Evolutionary conservation across 2,888 invertebrate genomes (phyloP).

Genomic region (Cataglyphis livida): DNA sequence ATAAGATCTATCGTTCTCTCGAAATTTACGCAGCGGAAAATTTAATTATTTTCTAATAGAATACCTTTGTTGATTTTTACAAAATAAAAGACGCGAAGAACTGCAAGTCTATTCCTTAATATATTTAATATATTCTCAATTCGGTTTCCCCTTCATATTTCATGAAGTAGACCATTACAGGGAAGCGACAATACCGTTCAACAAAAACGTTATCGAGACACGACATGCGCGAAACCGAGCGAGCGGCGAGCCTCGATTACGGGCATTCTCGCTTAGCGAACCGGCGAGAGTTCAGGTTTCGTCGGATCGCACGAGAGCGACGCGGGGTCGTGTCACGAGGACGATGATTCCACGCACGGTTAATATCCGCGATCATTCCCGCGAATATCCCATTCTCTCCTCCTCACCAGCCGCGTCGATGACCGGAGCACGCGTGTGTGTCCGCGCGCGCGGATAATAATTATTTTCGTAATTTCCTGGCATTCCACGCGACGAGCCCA

Average conservation of each 20-base stretch:
- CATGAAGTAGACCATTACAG: neutral
- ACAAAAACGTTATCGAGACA: slow-evolving; percentile 52
- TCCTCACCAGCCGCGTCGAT: slow-evolving; percentile 22
- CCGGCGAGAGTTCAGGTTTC: slow-evolving; percentile 67
- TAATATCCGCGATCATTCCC: slow-evolving; percentile 75
- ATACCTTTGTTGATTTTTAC: neutral
- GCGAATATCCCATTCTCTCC: neutral
- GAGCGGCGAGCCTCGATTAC: slow-evolving; percentile 11
- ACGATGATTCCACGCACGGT: slow-evolving; percentile 73
- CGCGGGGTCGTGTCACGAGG: slow-evolving; percentile 26
- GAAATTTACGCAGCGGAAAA: neutral
- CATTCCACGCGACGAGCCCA: slow-evolving; percentile 77
- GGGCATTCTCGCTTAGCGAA: slow-evolving; percentile 63
- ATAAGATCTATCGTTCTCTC: neutral
- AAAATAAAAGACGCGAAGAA: neutral
- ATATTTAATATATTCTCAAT: neutral
- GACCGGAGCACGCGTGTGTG: slow-evolving; percentile 32
- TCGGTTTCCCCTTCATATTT: slow-evolving; percentile 9
- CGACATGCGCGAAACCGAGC: slow-evolving; percentile 29
- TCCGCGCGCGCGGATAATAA: slow-evolving; percentile 72
- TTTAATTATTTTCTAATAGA: neutral
- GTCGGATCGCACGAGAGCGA: slow-evolving; percentile 58
- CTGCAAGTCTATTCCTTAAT: neutral
- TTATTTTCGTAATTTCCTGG: slow-evolving; percentile 84
- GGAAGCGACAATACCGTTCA: slow-evolving; percentile 6